phyloP scores from a whole-genome alignment of 2,113 vertebrate species.

The Hippocampus comes region DNA sequence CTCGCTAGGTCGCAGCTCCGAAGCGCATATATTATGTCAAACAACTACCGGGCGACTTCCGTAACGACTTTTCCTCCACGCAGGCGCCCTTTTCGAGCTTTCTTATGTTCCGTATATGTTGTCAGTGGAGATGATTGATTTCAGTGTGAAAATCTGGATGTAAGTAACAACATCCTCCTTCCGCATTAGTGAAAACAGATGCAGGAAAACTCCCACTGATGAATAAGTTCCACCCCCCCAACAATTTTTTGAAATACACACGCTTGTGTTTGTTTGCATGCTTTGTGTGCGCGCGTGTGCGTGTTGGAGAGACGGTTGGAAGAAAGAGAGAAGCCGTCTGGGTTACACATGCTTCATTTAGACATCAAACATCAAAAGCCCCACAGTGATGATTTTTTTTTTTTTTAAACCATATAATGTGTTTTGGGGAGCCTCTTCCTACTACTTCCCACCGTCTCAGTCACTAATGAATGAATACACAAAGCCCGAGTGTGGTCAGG shows the following conservation, averaged over 20 bases:
- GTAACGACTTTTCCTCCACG: constrained; percentile 28
- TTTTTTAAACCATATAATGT: constrained; percentile 54
- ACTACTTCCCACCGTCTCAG: background rate
- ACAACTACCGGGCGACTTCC: constrained; percentile 50
- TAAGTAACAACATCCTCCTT: constrained; percentile 83
- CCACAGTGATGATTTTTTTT: constrained; percentile 78
- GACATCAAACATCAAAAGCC: constrained; percentile 80
- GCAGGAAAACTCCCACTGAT: constrained; percentile 67
- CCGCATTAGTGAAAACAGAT: constrained; percentile 80
- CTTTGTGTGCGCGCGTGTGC: constrained; percentile 11
- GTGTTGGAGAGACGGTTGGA: constrained; percentile 25
- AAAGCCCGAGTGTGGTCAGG: constrained; percentile 71
- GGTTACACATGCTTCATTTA: constrained; percentile 80
- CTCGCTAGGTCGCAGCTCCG: constrained; percentile 22
- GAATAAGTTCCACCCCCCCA: constrained; percentile 49
- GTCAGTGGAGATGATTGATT: constrained; percentile 82
- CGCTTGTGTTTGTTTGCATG: constrained; percentile 4
- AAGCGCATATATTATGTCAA: constrained; percentile 31
- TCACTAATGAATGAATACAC: constrained; percentile 83
- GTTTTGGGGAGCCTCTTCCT: constrained; percentile 74
- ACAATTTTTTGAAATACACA: constrained; percentile 2
- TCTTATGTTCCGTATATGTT: constrained; percentile 67
- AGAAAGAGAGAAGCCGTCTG: constrained; percentile 72
- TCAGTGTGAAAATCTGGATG: constrained; percentile 82
- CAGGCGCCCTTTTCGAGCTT: constrained; percentile 51